A percentile compares a stretch with the other conserved stretches of the same genome.
phyloP scores from a whole-genome alignment of 1,140 invertebrate species.

The Drosophila teissieri region DNA sequence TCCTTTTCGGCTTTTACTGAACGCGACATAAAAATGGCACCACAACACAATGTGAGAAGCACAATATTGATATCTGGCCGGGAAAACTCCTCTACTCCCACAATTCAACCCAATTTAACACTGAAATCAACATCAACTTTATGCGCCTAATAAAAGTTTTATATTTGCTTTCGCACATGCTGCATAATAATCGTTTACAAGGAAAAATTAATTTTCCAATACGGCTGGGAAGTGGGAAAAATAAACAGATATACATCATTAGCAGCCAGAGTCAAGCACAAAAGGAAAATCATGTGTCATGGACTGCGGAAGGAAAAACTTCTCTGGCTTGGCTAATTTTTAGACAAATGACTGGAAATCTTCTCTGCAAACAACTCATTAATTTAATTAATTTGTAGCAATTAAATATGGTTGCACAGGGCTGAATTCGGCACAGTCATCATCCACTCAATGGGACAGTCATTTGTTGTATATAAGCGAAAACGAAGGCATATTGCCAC shows the following conservation, averaged over 20 bases:
- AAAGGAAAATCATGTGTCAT: constrained; percentile 60
- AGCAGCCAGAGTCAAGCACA: constrained; percentile 14
- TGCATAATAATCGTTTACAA: constrained; percentile 37
- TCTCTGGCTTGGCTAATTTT: constrained; percentile 48
- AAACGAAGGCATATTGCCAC: constrained; percentile 12
- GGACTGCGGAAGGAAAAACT: constrained; percentile 6
- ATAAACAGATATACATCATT: constrained; percentile 55
- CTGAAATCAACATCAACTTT: constrained; percentile 52
- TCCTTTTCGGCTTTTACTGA: constrained; percentile 42
- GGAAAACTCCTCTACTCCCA: not conserved
- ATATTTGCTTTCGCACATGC: constrained; percentile 33
- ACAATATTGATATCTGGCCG: constrained; percentile 1
- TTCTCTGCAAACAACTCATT: constrained; percentile 72
- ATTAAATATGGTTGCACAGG: constrained; percentile 58
- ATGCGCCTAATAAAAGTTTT: constrained; percentile 64
- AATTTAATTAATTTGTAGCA: constrained; percentile 81
- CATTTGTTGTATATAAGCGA: constrained; percentile 60
- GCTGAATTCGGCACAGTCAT: constrained; percentile 59
- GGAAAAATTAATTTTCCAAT: constrained; percentile 67
- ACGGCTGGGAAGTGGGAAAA: constrained; percentile 18
- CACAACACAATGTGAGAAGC: constrained; percentile 7
- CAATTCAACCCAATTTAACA: constrained; percentile 16
- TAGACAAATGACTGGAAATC: constrained; percentile 60
- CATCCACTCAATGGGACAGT: constrained; percentile 59
- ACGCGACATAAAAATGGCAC: constrained; percentile 40